Conservation (phyloP, 2,113 vertebrate species). For the Dicrurus megarhynchus region DNA sequence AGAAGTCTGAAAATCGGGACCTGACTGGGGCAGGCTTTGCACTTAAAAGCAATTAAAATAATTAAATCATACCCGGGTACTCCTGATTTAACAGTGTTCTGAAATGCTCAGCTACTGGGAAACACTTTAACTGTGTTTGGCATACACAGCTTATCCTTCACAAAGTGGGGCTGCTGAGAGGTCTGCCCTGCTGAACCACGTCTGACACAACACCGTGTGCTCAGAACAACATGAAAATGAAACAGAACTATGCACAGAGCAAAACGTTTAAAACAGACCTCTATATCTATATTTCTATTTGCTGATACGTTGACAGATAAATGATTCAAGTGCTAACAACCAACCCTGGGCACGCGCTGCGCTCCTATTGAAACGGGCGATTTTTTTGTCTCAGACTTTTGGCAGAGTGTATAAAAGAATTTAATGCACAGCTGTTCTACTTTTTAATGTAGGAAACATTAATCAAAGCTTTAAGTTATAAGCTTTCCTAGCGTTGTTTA, state of each 20-base stretch:
- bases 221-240: not conserved
- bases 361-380: constrained; percentile 55
- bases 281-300: not conserved
- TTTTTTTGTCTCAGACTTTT: constrained; percentile 60
- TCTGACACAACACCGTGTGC: not conserved
- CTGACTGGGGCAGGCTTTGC: not conserved
- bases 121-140: not conserved
- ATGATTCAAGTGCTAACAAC: constrained; percentile 27
- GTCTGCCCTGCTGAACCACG: not conserved
- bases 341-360: constrained; percentile 9
- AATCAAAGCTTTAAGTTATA: constrained; percentile 82
- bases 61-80: not conserved
- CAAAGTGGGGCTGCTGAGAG: not conserved
- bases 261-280: not conserved
- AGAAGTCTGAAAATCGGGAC: not conserved
- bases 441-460: constrained; percentile 78
- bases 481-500: constrained; percentile 76
- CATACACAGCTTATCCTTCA: not conserved
- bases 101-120: not conserved
- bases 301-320: constrained; percentile 19
- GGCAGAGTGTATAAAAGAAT: constrained; percentile 79
- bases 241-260: not conserved
- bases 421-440: constrained; percentile 78
- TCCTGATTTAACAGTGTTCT: not conserved
- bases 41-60: not conserved